Percentiles rank a stretch among this genome's conserved stretches.
These are phyloP conservation scores for Prionace glauca DNA, from an alignment of 2,797 vertebrate genomes.

Conservation along the genomic window DNA sequence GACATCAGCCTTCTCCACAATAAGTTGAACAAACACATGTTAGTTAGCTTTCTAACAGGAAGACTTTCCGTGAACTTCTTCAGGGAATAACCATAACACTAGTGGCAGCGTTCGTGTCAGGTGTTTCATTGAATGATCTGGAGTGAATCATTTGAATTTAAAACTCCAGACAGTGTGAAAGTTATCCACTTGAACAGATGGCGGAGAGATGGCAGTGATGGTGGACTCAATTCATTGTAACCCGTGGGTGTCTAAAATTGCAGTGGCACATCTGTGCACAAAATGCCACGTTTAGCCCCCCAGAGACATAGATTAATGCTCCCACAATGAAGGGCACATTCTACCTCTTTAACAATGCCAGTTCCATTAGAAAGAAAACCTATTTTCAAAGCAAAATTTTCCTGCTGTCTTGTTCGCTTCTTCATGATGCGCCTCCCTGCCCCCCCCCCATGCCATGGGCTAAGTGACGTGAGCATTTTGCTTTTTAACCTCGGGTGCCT, in stretches of 20 bases:
- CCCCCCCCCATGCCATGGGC: not conserved
- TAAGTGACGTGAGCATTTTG: not conserved
- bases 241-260: conserved; percentile 8
- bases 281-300: not conserved
- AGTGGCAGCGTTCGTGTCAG: not conserved
- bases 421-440: not conserved
- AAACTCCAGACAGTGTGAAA: not conserved
- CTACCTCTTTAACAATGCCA: not conserved
- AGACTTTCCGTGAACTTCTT: not conserved
- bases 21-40: not conserved
- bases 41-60: not conserved
- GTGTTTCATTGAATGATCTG: not conserved
- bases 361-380: not conserved
- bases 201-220: not conserved
- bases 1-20: not conserved
- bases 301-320: not conserved
- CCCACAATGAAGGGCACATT: not conserved
- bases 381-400: not conserved
- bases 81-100: not conserved
- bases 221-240: conserved; percentile 19
- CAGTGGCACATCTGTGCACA: not conserved
- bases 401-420: not conserved
- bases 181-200: not conserved
- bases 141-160: not conserved
- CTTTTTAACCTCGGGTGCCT: not conserved